Base-by-base conservation (phyloP, 2,797 vertebrate genomes). In the Lateolabrax maculatus region DNA sequence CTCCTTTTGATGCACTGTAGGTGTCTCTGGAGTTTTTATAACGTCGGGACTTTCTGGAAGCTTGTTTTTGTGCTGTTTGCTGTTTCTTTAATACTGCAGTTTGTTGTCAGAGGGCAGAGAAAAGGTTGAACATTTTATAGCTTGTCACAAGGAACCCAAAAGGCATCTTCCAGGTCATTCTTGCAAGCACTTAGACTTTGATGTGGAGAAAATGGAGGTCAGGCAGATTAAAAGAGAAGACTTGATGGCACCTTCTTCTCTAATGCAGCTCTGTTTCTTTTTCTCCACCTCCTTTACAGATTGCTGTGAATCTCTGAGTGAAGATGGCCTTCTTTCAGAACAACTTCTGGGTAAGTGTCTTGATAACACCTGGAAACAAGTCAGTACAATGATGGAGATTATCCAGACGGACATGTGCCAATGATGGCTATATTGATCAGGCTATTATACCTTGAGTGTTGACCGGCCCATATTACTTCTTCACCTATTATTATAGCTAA, bases 321-420 rank as follows among this genome's bases (percentile, higher is more conserved):
- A 92, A 87, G 78, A 94, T 94, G 93, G 90, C 93, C 1, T 78
- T 84, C 79, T 94, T 94, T 90, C 90, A 92, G 87, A 91, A 89
- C 89, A 92, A 92, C 90, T 93, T 94, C 86, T 94, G 93, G 93
- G 93, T 94, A 79, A 94, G 93, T 92, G 46, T 72, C 67, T 55
- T 3, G 11, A 57, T 53, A 44, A 66, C 7, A 0, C 9, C 57
- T 57, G 21, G 18, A 56, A 63, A 18, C 2, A 0, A 52, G 2
- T 51, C 15, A 7, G 4, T 25, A 7, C 52, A 48, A 51, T 49
- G 37, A 64, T 19, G 1, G 6, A 39, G 16, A 63, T 78, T 23
- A 27, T 41, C 37, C 46, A 68, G 48, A 19, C 2, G 27, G 19
- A 46, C 57, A 44, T 19, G 7, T 75, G 21, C 29, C 15, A 15